A percentile compares a stretch with the other conserved stretches of the same genome.
phyloP scores from a whole-genome alignment of 2,888 invertebrate species.

The Yponomeuta sedellus region DNA sequence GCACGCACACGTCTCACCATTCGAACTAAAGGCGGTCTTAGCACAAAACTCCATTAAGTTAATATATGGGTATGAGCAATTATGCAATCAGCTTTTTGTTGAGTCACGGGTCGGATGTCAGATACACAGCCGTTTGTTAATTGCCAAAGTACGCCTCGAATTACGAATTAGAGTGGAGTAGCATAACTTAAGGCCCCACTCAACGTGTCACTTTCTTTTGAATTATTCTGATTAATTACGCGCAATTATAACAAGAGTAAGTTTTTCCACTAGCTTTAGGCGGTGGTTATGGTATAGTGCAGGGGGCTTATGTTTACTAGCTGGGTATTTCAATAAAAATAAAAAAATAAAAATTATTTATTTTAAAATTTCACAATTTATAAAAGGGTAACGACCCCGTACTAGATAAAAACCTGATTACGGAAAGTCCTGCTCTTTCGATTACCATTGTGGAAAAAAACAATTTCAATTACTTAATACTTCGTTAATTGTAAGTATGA shows the following conservation, averaged over 20 bases:
- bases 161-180: background rate
- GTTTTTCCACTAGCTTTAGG: too few relatives aligned
- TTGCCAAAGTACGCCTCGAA: slow-evolving; percentile 26
- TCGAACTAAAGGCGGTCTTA: slow-evolving; percentile 48
- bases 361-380: too few relatives aligned
- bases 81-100: slow-evolving; percentile 48
- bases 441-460: too few relatives aligned
- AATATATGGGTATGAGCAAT: slow-evolving; percentile 54
- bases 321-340: too few relatives aligned
- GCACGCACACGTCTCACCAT: background rate
- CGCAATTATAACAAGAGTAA: background rate
- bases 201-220: slow-evolving; percentile 1
- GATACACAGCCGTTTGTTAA: slow-evolving; percentile 26
- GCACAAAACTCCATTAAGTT: slow-evolving; percentile 54
- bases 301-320: too few relatives aligned
- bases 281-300: too few relatives aligned
- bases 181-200: slow-evolving; percentile 1
- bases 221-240: background rate
- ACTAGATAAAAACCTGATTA: too few relatives aligned
- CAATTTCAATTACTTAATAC: too few relatives aligned
- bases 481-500: too few relatives aligned
- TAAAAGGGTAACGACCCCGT: too few relatives aligned
- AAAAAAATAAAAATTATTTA: too few relatives aligned
- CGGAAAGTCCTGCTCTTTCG: too few relatives aligned
- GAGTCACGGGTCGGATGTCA: slow-evolving; percentile 21